Evolutionary conservation across 2,797 vertebrate species (phyloP).

Genomic region (Scarus forsteni): DNA sequence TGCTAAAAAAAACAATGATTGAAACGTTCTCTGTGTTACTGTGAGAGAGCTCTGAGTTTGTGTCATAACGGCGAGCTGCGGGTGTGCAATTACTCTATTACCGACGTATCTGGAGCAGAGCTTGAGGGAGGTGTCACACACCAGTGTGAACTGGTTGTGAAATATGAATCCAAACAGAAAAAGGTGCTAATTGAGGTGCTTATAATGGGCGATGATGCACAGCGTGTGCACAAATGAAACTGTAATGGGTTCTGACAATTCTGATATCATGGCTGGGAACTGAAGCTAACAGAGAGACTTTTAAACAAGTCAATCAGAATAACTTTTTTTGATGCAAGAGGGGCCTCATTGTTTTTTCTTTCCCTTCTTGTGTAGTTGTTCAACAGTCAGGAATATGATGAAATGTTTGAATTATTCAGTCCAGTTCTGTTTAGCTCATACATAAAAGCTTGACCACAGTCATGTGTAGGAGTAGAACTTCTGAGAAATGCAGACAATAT

Average conservation of each 20-base stretch:
- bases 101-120: conserved; percentile 66
- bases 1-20: background rate
- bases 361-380: no score
- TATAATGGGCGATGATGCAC: background rate
- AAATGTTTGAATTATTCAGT: no score
- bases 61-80: conserved; percentile 31
- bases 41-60: conserved; percentile 13
- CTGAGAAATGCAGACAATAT: no score
- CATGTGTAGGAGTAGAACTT: no score
- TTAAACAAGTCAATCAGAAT: no score
- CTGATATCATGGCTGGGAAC: background rate
- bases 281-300: background rate
- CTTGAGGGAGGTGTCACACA: conserved; percentile 48
- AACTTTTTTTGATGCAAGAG: no score
- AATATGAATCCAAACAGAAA: conserved; percentile 9
- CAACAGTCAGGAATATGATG: no score
- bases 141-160: conserved; percentile 19
- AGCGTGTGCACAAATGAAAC: background rate
- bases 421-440: no score
- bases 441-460: no score
- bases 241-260: background rate
- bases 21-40: conserved; percentile 17
- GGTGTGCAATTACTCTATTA: conserved; percentile 56
- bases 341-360: no score
- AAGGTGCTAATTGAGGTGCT: conserved; percentile 1